Evolutionary conservation across 1,140 invertebrate species (phyloP).

Genomic region (Microplitis demolitor): DNA sequence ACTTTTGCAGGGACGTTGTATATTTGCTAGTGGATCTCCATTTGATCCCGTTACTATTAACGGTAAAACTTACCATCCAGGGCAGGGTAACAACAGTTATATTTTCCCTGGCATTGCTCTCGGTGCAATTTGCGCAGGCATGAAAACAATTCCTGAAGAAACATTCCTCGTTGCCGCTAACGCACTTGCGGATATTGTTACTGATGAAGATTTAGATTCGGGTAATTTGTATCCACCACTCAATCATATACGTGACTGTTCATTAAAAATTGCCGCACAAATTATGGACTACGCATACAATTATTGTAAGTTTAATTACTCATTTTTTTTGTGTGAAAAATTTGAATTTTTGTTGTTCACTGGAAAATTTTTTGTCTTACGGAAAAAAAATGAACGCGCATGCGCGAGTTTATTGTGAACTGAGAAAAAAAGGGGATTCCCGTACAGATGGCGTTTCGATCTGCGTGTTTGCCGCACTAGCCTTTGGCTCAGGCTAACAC

Average conservation of each 20-base stretch:
- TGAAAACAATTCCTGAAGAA: constrained; percentile 85
- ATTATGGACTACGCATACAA: constrained; percentile 88
- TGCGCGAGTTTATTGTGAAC: too few relatives aligned
- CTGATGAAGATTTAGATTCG: constrained; percentile 76
- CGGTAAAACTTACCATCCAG: constrained; percentile 79
- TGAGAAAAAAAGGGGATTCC: too few relatives aligned
- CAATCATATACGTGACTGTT: constrained; percentile 85
- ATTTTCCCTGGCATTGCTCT: constrained; percentile 94
- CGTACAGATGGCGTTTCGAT: too few relatives aligned
- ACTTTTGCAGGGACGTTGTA: constrained; percentile 70
- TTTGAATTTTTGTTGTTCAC: constrained; percentile 20
- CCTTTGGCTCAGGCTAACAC: too few relatives aligned
- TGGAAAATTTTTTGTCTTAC: neutral
- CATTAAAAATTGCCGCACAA: constrained; percentile 82
- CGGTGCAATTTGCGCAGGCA: constrained; percentile 80
- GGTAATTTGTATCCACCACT: constrained; percentile 97
- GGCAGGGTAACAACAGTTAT: constrained; percentile 97
- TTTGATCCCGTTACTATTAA: constrained; percentile 82
- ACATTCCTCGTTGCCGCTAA: constrained; percentile 87
- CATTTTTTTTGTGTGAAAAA: neutral
- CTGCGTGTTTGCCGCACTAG: too few relatives aligned
- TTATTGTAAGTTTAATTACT: constrained; percentile 65
- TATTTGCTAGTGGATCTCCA: constrained; percentile 94
- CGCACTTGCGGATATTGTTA: constrained; percentile 83
- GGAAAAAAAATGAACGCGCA: too few relatives aligned